A percentile compares a stretch with the other conserved stretches of the same genome.
phyloP scores from a whole-genome alignment of 2,888 invertebrate species.

The Epistrophella euchroma region DNA sequence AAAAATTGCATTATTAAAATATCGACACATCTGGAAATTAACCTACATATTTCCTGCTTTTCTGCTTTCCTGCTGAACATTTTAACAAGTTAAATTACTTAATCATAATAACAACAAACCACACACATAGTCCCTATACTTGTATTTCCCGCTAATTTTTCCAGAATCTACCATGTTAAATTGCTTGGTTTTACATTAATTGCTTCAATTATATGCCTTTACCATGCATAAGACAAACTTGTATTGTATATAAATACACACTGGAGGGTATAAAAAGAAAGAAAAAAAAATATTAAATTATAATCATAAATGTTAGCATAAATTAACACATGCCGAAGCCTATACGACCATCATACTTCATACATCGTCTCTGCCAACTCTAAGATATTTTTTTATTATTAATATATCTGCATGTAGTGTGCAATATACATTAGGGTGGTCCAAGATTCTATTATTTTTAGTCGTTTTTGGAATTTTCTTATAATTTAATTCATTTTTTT shows the following conservation, averaged over 20 bases:
- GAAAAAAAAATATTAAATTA: constrained; percentile 36
- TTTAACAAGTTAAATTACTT: constrained; percentile 46
- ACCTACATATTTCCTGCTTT: constrained; percentile 50
- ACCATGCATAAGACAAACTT: constrained; percentile 14
- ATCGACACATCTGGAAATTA: background rate
- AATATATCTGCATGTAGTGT: background rate
- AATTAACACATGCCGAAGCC: constrained; percentile 55
- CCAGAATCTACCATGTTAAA: constrained; percentile 31
- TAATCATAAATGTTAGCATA: constrained; percentile 64
- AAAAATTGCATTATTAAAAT: no score
- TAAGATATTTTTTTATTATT: constrained; percentile 40
- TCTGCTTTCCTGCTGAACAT: background rate
- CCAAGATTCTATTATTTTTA: no score
- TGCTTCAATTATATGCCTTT: constrained; percentile 61
- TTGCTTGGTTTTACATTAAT: constrained; percentile 56
- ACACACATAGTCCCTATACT: constrained; percentile 21
- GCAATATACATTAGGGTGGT: background rate
- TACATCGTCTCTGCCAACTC: constrained; percentile 22
- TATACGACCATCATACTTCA: constrained; percentile 18
- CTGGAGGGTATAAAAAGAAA: background rate
- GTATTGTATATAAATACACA: background rate
- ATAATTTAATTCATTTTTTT: no score
- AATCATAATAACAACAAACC: constrained; percentile 54
- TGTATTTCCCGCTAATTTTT: constrained; percentile 61
- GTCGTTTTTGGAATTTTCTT: no score